Percentiles rank a stretch among this genome's conserved stretches.
Conservation (phyloP, 2,888 invertebrate species). For the Hipparchia semele region DNA sequence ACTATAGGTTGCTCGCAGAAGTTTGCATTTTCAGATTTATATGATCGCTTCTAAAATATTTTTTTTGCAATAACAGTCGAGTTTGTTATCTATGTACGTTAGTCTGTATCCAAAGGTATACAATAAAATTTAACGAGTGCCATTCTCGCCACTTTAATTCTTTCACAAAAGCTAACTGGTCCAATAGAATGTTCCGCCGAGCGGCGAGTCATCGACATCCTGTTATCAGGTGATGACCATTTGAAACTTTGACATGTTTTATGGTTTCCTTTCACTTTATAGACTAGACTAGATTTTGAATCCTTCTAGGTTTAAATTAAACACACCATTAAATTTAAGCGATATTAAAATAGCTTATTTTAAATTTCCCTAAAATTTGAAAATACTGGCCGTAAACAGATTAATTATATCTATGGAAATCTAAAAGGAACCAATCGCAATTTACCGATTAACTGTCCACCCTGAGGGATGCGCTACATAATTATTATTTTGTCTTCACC, state of each 20-base stretch:
- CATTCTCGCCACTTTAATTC: conserved; percentile 67
- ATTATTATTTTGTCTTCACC: too few relatives aligned
- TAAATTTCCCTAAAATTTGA: too few relatives aligned
- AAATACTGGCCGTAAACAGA: too few relatives aligned
- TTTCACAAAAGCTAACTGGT: conserved; percentile 61
- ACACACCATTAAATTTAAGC: neutral
- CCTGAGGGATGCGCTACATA: too few relatives aligned
- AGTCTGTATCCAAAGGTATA: conserved; percentile 25
- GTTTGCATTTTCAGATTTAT: neutral
- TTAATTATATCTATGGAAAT: too few relatives aligned
- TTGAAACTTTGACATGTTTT: conserved; percentile 55
- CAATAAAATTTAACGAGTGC: conserved; percentile 52
- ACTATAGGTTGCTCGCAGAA: too few relatives aligned
- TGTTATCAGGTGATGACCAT: conserved; percentile 61
- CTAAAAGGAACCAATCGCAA: too few relatives aligned
- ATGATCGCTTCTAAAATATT: neutral
- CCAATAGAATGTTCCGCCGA: conserved; percentile 62
- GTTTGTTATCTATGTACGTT: neutral
- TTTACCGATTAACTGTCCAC: too few relatives aligned
- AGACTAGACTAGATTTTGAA: neutral
- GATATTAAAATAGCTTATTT: too few relatives aligned
- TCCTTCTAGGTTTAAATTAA: neutral
- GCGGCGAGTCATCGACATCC: conserved; percentile 57
- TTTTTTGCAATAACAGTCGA: neutral
- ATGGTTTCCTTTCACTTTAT: conserved; percentile 52